A percentile compares a stretch with the other conserved stretches of the same genome.
Conservation (phyloP, 1,140 invertebrate species). For the Drosophila burlai region DNA sequence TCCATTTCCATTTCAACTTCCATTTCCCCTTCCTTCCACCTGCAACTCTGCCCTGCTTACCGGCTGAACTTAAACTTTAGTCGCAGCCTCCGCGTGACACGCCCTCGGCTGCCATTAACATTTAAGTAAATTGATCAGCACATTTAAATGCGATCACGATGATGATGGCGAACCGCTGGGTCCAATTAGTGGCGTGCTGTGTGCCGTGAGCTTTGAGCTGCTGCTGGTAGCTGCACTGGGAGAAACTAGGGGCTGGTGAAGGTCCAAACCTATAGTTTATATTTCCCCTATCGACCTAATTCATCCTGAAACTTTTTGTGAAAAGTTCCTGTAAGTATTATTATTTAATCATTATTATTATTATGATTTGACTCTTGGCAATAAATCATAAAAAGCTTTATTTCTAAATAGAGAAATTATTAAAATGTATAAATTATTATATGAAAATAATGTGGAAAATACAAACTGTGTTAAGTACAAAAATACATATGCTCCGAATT, state of each 20-base stretch:
- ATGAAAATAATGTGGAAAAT: background rate
- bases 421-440: background rate
- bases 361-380: too few relatives aligned
- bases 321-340: too few relatives aligned
- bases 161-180: constrained; percentile 64
- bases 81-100: constrained; percentile 39
- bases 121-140: constrained; percentile 82
- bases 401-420: background rate
- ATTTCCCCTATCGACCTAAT: too few relatives aligned
- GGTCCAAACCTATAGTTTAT: too few relatives aligned
- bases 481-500: too few relatives aligned
- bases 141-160: constrained; percentile 82
- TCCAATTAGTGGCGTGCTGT: constrained; percentile 78
- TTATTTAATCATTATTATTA: background rate
- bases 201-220: constrained; percentile 47
- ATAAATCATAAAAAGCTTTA: background rate
- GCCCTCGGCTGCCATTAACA: constrained; percentile 74
- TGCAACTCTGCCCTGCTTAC: constrained; percentile 11
- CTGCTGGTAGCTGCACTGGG: constrained; percentile 34
- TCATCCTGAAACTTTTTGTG: background rate
- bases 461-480: background rate
- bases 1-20: constrained; percentile 5
- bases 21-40: constrained; percentile 14
- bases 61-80: constrained; percentile 25
- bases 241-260: background rate